These are phyloP conservation scores for Copidosoma aretas DNA, from an alignment of 2,888 invertebrate genomes.

Conservation along the genomic window DNA sequence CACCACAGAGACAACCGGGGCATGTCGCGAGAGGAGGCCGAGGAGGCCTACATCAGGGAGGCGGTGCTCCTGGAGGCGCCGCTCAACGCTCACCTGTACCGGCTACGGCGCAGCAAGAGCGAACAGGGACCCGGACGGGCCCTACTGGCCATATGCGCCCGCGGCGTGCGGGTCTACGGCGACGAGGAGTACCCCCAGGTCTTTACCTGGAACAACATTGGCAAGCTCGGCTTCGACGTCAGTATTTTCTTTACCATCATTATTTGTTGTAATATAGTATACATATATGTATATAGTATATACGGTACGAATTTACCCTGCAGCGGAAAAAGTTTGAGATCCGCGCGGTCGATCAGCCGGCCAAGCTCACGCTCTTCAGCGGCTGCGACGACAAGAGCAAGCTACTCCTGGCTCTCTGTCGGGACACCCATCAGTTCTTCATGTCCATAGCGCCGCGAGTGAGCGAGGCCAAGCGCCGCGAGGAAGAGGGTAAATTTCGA, in stretches of 20 bases:
- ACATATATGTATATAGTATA: too few species aligned
- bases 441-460: slow-evolving; percentile 89
- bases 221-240: slow-evolving; percentile 91
- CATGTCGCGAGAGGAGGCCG: slow-evolving; percentile 80
- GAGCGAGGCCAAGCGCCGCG: slow-evolving; percentile 80
- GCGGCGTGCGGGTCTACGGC: slow-evolving; percentile 87
- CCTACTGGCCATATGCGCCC: slow-evolving; percentile 89
- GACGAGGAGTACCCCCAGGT: slow-evolving; percentile 68
- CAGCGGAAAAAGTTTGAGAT: slow-evolving; percentile 96
- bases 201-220: slow-evolving; percentile 95
- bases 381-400: slow-evolving; percentile 93
- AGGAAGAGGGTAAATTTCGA: slow-evolving; percentile 76
- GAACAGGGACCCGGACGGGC: slow-evolving; percentile 81
- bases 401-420: slow-evolving; percentile 84
- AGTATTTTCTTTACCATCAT: slow-evolving; percentile 47
- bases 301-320: too few species aligned
- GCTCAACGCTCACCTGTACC: slow-evolving; percentile 88
- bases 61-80: slow-evolving; percentile 83
- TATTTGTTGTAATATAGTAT: too few species aligned
- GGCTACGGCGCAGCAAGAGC: slow-evolving; percentile 78
- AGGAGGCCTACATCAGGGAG: slow-evolving; percentile 87
- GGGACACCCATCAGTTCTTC: slow-evolving; percentile 93
- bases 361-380: slow-evolving; percentile 87
- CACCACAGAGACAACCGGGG: slow-evolving; percentile 81
- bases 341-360: slow-evolving; percentile 79